Base-by-base conservation (phyloP, 1,140 invertebrate genomes). In the Calephelis virginiensis region DNA sequence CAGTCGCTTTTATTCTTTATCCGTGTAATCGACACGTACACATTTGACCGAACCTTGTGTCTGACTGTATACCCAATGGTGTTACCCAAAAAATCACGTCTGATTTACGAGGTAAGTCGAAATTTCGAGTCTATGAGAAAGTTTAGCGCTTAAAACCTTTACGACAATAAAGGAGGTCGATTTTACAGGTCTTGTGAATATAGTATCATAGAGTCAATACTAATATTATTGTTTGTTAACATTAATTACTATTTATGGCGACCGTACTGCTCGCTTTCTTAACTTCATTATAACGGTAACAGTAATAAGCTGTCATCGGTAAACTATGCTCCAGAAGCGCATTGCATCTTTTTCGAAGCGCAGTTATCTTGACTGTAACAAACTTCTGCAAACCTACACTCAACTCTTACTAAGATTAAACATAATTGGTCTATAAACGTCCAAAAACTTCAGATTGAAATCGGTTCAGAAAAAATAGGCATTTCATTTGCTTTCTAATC, bases 221-320 rank as follows among this genome's bases (percentile, higher is more conserved):
- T 56, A 56, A 56, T 56, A 56, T 56, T 56, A 14, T 56, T 56
- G 11, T 37, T 17, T 56, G 4, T 11, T 37, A 8, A 12, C 50
- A 56, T 56, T 56, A 56, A 56, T 56, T 56, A 56, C 50, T 56
- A 37, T 56, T 56, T 56, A 56, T 56, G 28, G 9, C 28, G 10
- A 9, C 6, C 11, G 14, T 56, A 56, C 50, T 14, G 50, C 28
- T 56, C 50, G 14, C 50, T 7, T 43, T 43, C 40, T 8, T 5
- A 37, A 14, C 28, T 53, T 17, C 17, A 53, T 53, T 53, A 53
- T 17, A 17, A 53, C 50, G 50, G 50, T 53, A 53, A 53, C 14
- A 53, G 50, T 53, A 53, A 53, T 53, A 53, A 53, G 28, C 50
- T 53, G 50, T 53, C 50, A 53, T 53, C 17, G 14, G 14, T 14